A percentile compares a stretch with the other conserved stretches of the same genome.
Evolutionary conservation across 2,113 vertebrate species (phyloP).

Genomic region (Turnix velox): DNA sequence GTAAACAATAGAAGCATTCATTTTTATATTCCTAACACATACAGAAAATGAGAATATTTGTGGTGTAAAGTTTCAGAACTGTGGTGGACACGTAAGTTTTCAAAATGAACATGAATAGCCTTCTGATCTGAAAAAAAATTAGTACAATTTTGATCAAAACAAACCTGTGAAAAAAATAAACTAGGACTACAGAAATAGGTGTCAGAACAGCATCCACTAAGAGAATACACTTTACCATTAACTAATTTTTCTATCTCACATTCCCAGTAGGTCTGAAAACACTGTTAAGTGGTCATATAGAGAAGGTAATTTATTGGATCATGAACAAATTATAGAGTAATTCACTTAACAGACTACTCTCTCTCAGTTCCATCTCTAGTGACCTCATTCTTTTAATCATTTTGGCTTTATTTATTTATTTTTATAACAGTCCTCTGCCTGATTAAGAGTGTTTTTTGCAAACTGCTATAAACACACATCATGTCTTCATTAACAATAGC

Average conservation of each 20-base stretch:
- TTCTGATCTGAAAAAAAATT: not conserved
- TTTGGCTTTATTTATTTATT: not conserved
- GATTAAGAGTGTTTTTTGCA: not conserved
- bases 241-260: not conserved
- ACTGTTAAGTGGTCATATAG: not conserved
- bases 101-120: not conserved
- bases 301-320: not conserved
- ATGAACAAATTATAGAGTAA: not conserved
- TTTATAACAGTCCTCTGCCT: not conserved
- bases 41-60: not conserved
- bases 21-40: not conserved
- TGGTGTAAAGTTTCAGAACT: not conserved
- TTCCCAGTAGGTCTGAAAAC: not conserved
- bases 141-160: not conserved
- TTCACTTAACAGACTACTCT: not conserved
- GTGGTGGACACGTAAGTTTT: not conserved
- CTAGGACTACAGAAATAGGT: not conserved
- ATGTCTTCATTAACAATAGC: not conserved
- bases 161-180: not conserved
- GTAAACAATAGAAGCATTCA: not conserved
- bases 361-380: not conserved
- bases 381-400: not conserved
- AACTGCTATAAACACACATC: not conserved
- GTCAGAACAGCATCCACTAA: not conserved
- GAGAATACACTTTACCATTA: not conserved